A percentile compares a stretch with the other conserved stretches of the same genome.
phyloP scores from a whole-genome alignment of 23 tunicate genomes.

The Halocynthia aurantium region DNA sequence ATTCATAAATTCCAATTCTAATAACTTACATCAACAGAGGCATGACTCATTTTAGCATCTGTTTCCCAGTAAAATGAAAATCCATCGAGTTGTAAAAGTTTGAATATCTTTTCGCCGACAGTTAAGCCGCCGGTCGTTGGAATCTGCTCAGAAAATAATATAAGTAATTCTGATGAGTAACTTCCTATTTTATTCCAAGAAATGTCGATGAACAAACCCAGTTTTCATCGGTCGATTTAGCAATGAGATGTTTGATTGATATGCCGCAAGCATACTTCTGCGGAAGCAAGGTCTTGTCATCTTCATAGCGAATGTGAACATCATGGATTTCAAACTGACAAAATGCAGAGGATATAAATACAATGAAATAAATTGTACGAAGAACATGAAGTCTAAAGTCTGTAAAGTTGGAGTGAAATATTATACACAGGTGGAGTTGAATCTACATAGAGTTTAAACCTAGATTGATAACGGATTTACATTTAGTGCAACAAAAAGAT shows the following conservation, averaged over 20 bases:
- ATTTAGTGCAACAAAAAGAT: neutral
- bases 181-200: no score
- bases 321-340: constrained; percentile 35
- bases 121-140: constrained; percentile 11
- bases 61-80: constrained; percentile 88
- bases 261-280: constrained; percentile 68
- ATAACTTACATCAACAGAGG: constrained; percentile 3
- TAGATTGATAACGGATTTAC: neutral
- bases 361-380: neutral
- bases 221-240: constrained; percentile 70
- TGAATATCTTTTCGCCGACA: constrained; percentile 10
- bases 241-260: constrained; percentile 40
- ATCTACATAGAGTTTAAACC: neutral
- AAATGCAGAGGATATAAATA: no score
- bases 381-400: neutral
- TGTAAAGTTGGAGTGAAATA: no score
- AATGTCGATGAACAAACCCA: constrained; percentile 42
- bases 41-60: constrained; percentile 28
- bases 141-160: neutral
- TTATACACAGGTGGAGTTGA: neutral
- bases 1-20: no score
- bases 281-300: constrained; percentile 42
- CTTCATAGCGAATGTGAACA: constrained; percentile 82
- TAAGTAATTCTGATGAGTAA: no score
- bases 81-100: constrained; percentile 15